phyloP scores from a whole-genome alignment of 2,113 vertebrate genomes.

The Alces alces region DNA sequence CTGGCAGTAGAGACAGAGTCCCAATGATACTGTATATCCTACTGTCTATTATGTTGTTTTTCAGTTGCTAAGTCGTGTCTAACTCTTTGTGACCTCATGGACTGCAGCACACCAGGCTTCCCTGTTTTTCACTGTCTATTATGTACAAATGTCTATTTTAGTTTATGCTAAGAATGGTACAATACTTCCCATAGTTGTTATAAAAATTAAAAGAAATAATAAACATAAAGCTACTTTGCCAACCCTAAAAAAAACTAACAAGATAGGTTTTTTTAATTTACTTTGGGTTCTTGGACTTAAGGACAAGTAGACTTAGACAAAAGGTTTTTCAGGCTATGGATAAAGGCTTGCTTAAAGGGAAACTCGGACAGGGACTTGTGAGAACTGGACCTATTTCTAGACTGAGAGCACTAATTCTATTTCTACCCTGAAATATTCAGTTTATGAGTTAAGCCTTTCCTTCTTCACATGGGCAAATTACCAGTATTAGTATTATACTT shows the following conservation, averaged over 20 bases:
- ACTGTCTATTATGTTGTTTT: neutral
- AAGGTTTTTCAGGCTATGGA: neutral
- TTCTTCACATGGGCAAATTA: neutral
- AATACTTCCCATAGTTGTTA: neutral
- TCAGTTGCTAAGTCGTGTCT: neutral
- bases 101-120: neutral
- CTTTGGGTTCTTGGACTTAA: neutral
- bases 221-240: neutral
- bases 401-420: neutral
- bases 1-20: neutral
- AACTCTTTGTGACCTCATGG: neutral
- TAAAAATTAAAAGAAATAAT: constrained; percentile 10
- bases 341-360: neutral
- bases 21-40: neutral
- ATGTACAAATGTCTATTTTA: neutral
- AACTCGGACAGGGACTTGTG: neutral
- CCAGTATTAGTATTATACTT: neutral
- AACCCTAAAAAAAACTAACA: neutral
- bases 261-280: neutral
- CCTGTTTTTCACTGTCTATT: neutral
- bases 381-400: neutral
- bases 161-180: neutral
- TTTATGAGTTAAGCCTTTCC: neutral
- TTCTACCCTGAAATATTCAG: neutral
- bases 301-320: neutral